phyloP scores from a whole-genome alignment of 1,140 invertebrate species.

The Drosophila pseudoobscura region DNA sequence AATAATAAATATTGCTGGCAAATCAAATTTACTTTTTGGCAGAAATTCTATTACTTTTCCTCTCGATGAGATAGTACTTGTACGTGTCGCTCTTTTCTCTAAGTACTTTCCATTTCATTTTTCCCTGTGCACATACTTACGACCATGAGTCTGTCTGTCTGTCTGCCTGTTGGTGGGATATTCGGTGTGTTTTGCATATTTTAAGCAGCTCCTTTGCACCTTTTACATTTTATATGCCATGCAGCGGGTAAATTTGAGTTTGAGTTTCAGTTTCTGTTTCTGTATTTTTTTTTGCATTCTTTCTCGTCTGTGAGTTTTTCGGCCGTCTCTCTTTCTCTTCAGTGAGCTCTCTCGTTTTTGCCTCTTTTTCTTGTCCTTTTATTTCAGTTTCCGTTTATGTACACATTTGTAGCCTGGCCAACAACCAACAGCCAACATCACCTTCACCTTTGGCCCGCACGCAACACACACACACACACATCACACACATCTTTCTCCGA shows the following conservation, averaged over 20 bases:
- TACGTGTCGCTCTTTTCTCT: too few species aligned
- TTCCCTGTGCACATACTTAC: constrained; percentile 3
- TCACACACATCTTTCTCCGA: constrained; percentile 1
- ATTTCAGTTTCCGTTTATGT: constrained; percentile 78
- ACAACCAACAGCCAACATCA: constrained; percentile 44
- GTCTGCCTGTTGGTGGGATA: constrained; percentile 32
- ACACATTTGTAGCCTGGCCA: constrained; percentile 68
- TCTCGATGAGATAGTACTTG: too few species aligned
- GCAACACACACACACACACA: constrained; percentile 20
- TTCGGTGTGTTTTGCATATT: constrained; percentile 52
- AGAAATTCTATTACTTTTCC: too few species aligned
- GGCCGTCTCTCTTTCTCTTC: constrained; percentile 12
- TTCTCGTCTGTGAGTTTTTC: neutral
- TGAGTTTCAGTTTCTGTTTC: constrained; percentile 13
- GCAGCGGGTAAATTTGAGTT: constrained; percentile 64
- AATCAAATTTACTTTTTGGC: too few species aligned
- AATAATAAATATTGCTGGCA: too few species aligned
- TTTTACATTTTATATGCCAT: constrained; percentile 67
- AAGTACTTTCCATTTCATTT: too few species aligned
- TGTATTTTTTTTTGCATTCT: neutral
- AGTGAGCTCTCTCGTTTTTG: constrained; percentile 9
- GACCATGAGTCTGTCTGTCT: neutral
- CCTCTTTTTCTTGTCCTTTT: constrained; percentile 51
- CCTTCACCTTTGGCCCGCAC: constrained; percentile 71
- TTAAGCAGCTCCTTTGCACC: constrained; percentile 59